Evolutionary conservation across 2,113 vertebrate species (phyloP), one percentile per base, ranked within the genome.

Genomic region (Atlantisia rogersi): DNA sequence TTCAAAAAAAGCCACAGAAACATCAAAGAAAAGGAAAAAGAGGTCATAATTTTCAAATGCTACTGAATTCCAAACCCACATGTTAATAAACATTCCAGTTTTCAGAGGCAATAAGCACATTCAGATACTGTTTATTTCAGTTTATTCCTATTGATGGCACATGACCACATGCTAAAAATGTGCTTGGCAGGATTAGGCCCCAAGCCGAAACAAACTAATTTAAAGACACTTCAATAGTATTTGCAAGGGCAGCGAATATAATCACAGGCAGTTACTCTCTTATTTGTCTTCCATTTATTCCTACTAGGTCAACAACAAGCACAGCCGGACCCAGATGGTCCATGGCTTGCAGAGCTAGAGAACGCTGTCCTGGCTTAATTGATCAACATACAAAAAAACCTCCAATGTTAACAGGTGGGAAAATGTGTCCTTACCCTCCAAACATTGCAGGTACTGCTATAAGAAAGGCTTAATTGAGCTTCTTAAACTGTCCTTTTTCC

Each of bases 211-310:
- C 50, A 91, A 96, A 88, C 56, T 71, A 52, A 86, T 95, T 76
- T 88, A 84, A 96, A 95, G 90, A 81, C 31, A 73, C 55, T 88
- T 89, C 44, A 92, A 18, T 29, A 69, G 60, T 52, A 76, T 83
- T 88, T 5, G 26, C 73, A 92, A 96, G 37, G 65, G 44, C 58
- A 92, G 62, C 65, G 94, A 84, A 96, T 69, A 93, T 19, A 88
- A 75, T 65, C 64, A 68, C 42, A 88, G 68, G 25, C 86, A 77
- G 22, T 91, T 84, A 58, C 69, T 84, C 53, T 81, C 56, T 60
- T 94, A 42, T 87, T 75, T 92, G 50, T 77, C 67, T 90, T 69
- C 46, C 69, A 62, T 85, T 92, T 89, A 91, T 95, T 94, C 56
- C 58, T 86, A 35, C 52, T 75, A 78, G 76, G 88, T 84, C 88